Evolutionary conservation across 2,797 vertebrate species (phyloP).

Genomic region (Tragopan temminckii): DNA sequence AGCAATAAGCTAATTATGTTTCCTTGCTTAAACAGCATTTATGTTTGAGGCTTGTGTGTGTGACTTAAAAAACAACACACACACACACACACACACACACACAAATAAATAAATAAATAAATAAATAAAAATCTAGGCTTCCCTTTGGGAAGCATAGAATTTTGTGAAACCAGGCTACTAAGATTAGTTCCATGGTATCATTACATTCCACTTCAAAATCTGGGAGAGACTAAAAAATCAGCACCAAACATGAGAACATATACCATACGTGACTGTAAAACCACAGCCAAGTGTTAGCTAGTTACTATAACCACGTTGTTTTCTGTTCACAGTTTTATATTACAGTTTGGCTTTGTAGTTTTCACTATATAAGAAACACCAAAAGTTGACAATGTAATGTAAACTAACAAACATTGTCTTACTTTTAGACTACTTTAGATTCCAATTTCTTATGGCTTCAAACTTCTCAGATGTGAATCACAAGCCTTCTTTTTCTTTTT

Average conservation of each 20-base stretch:
- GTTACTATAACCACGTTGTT: neutral
- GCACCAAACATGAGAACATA: neutral
- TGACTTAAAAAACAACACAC: neutral
- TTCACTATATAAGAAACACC: neutral
- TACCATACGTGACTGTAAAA: neutral
- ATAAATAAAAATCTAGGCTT: neutral
- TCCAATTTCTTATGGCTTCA: constrained; percentile 31
- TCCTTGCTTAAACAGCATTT: neutral
- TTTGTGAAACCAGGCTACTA: neutral
- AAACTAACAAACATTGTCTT: neutral
- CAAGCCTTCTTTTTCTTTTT: too few species aligned
- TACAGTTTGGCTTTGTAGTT: neutral
- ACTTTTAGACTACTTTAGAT: neutral
- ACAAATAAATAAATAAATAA: too few species aligned
- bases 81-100: too few species aligned
- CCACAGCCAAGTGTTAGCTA: neutral
- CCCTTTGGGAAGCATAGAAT: neutral
- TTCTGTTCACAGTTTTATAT: neutral
- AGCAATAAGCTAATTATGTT: neutral
- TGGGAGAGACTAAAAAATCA: neutral
- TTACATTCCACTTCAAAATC: neutral
- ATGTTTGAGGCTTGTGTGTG: neutral
- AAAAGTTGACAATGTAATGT: neutral
- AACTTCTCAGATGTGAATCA: constrained; percentile 22
- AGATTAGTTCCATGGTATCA: neutral